Evolutionary conservation across 2,888 invertebrate genomes (phyloP), one percentile per base, ranked within the genome.

Genomic region (Acrobasis consociella): DNA sequence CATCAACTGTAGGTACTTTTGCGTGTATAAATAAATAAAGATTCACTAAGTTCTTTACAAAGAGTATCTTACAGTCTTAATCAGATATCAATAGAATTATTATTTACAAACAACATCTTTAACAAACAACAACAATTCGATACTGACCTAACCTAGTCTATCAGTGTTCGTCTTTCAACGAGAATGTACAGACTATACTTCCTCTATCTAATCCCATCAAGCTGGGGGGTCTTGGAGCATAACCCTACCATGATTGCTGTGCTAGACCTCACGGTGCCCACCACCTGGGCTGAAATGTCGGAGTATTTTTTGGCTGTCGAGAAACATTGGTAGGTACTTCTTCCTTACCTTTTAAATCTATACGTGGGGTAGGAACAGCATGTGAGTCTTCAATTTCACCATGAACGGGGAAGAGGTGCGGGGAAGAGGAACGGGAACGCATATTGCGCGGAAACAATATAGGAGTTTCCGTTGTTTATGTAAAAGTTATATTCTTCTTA

Each of bases 211-310:
- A 15, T 59, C n/a, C 31, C 16, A 5, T 9, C 9, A 1, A n/a
- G 37, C 15, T 37, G n/a, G 49, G 46, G n/a, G 9, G 22, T 13
- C 9, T 49, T 17, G 13, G 49, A 31, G 22, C 46, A 10, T 9
- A 46, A 2, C 9, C 37, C 49, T 11, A 37, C 58, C 11, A 58
- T 58, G 1, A 82, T 87, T 10, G 77, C 82, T 15, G 70, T 86
- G 0, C 69, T 83, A 0, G 88, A 88, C 64, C 65, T 88, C 58
- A 82, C 85, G 0, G 73, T 75, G 5, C 77, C 86, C 0, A 85
- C 84, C 0, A 77, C 74, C 1, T 85, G 85, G 85, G 71, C 72
- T n/a, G 77, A 80, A 0, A 53, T 88, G 42, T 69, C 75, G 0
- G 68, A 77, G 1, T 86, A 81, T 60, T 86, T 85, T 61, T 69